Base-by-base conservation (phyloP, 1,140 invertebrate species). In the Piezodorus guildinii region DNA sequence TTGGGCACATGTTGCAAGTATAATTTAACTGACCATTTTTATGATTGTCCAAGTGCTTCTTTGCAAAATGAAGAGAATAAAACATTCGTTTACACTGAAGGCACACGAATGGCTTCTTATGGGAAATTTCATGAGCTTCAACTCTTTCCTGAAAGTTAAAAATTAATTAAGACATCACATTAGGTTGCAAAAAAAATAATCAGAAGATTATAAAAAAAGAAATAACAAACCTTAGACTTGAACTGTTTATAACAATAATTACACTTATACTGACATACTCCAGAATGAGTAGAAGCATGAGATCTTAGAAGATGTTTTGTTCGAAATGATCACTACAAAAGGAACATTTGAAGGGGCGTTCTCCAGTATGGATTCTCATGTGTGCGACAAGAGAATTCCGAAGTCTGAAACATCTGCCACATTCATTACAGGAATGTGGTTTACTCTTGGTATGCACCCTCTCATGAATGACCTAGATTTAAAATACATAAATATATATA, bases 1-100 rank as follows among this genome's bases (percentile, higher is more conserved):
- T 25, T n/a, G 54, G 54, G n/a, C 54, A 58, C 23, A 58, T 25
- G 25, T 34, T 58, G 15, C 54, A 58, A 8, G 54, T 58, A 15
- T 58, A 58, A 25, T 21, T 25, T 34, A 58, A 34, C 16, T 34
- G 15, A 34, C 25, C 25, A n/a, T 34, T 58, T 34, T 58, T 58
- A 34, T 58, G 54, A n/a, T 58, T 58, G 4, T 58, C 54, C 23
- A 58, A 4, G 25, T 58, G 54, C 30, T 58, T 58, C 10, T 34
- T 25, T 6, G 30, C 30, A 34, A 58, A 58, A 58, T 8, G 15
- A 23, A 58, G 23, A 12, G 54, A 58, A 58, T 58, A 34, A 34
- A 58, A 58, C n/a, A n/a, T 27, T 34, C 54, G 2, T 27, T 34
- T 34, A n/a, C 54, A 58, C 25, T 58, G 6, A 6, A 27, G n/a